Evolutionary conservation across 2,888 invertebrate species (phyloP).

Genomic region (Melinaea menophilus): DNA sequence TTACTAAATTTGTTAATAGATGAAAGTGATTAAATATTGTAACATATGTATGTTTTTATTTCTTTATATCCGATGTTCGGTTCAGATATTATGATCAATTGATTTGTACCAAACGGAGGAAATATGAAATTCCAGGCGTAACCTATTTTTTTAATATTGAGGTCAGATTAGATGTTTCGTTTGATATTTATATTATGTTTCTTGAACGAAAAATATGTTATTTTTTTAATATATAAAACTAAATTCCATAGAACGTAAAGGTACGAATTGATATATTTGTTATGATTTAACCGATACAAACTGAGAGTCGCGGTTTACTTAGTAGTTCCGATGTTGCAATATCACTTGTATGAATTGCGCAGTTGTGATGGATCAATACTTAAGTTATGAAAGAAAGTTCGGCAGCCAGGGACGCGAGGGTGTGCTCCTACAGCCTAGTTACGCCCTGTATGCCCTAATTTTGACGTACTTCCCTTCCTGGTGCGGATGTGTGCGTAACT

Average conservation of each 20-base stretch:
- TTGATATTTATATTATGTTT: not conserved
- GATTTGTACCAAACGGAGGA: not conserved
- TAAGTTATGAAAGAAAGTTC: slow-evolving; percentile 77
- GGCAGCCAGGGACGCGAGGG: slow-evolving; percentile 70
- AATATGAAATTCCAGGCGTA: not conserved
- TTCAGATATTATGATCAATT: not conserved
- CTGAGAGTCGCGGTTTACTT: slow-evolving; percentile 24
- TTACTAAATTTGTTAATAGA: slow-evolving; percentile 22
- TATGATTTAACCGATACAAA: slow-evolving; percentile 13
- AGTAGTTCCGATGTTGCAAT: slow-evolving; percentile 39
- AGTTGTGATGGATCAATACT: slow-evolving; percentile 75
- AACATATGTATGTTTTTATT: slow-evolving; percentile 9
- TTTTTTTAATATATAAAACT: not conserved
- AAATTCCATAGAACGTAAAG: slow-evolving; percentile 8
- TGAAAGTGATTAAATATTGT: slow-evolving; percentile 17
- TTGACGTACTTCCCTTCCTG: slow-evolving; percentile 59
- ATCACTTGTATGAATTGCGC: slow-evolving; percentile 62
- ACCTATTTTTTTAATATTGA: slow-evolving; percentile 1
- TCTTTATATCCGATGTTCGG: not conserved
- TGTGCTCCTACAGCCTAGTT: slow-evolving; percentile 71
- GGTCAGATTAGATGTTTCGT: not conserved
- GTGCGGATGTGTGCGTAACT: slow-evolving; percentile 52
- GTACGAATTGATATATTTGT: slow-evolving; percentile 9
- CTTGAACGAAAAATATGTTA: too few species aligned
- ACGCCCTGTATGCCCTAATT: slow-evolving; percentile 77